Conservation (phyloP, 2,888 invertebrate species). For the Kryphioiulus occultus region DNA sequence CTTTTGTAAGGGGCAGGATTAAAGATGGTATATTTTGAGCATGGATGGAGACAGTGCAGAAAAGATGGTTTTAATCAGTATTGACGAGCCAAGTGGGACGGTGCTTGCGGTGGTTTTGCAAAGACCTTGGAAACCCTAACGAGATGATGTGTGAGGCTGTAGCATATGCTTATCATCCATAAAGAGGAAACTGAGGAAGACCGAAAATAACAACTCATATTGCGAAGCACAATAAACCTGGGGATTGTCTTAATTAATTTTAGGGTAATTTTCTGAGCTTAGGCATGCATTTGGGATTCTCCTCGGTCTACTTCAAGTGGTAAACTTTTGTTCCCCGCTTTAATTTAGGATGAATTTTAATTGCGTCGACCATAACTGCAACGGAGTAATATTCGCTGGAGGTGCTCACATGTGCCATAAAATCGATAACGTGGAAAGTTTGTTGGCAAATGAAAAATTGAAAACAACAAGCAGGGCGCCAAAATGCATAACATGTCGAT, state of each 20-base stretch:
- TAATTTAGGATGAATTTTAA: slow-evolving; percentile 39
- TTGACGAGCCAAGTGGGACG: slow-evolving; percentile 32
- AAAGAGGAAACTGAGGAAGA: background rate
- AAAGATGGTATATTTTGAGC: background rate
- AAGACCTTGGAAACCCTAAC: background rate
- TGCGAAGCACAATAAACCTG: slow-evolving; percentile 14
- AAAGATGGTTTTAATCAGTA: slow-evolving; percentile 36
- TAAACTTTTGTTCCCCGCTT: slow-evolving; percentile 18
- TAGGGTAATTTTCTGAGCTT: slow-evolving; percentile 28
- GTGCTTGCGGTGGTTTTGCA: background rate
- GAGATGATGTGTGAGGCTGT: background rate
- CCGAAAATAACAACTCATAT: slow-evolving; percentile 18
- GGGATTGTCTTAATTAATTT: slow-evolving; percentile 40
- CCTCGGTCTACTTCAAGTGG: background rate
- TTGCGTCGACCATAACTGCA: background rate
- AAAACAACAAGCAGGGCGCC: background rate
- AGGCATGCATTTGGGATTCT: slow-evolving; percentile 29
- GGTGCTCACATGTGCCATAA: background rate
- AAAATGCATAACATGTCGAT: background rate
- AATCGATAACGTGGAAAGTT: background rate
- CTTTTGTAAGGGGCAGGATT: background rate
- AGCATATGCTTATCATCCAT: slow-evolving; percentile 39
- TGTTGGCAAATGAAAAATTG: background rate
- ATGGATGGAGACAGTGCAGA: background rate
- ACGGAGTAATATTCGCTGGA: background rate